Conservation (phyloP, 2,113 vertebrate genomes). For the Salminus brasiliensis region DNA sequence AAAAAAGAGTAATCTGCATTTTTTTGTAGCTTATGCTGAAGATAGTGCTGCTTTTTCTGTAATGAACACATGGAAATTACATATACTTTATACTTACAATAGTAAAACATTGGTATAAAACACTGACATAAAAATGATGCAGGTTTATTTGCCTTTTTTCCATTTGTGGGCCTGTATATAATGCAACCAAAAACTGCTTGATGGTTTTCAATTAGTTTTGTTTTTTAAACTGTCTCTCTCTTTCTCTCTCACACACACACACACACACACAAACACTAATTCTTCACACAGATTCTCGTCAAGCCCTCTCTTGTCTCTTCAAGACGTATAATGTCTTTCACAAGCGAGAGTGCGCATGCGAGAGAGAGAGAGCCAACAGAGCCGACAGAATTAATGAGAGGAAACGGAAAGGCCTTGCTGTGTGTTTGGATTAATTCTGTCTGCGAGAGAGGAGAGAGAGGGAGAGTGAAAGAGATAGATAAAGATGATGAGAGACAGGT, state of each 20-base stretch:
- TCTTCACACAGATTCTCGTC: background rate
- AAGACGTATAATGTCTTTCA: no score
- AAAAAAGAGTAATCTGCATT: slow-evolving; percentile 14
- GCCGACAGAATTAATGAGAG: slow-evolving; percentile 52
- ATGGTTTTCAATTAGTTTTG: slow-evolving; percentile 51
- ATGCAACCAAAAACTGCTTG: slow-evolving; percentile 26
- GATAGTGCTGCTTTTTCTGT: slow-evolving; percentile 10
- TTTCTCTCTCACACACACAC: background rate
- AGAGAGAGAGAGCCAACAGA: no score
- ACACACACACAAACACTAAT: slow-evolving; percentile 3
- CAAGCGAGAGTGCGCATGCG: no score
- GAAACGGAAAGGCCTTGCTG: background rate
- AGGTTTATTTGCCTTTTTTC: background rate
- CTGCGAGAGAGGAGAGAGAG: background rate
- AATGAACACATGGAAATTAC: background rate
- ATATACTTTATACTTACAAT: no score
- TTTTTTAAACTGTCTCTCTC: slow-evolving; percentile 4
- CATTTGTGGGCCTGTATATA: slow-evolving; percentile 6
- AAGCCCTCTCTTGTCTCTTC: background rate
- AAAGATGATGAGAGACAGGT: no score
- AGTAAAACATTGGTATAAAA: background rate
- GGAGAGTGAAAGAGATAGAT: background rate
- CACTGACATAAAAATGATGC: no score
- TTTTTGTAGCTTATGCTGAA: slow-evolving; percentile 27
- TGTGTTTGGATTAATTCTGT: no score